Percentiles rank a stretch among this genome's conserved stretches.
Evolutionary conservation across 1,140 invertebrate species (phyloP).

Genomic region (Nomia melanderi): DNA sequence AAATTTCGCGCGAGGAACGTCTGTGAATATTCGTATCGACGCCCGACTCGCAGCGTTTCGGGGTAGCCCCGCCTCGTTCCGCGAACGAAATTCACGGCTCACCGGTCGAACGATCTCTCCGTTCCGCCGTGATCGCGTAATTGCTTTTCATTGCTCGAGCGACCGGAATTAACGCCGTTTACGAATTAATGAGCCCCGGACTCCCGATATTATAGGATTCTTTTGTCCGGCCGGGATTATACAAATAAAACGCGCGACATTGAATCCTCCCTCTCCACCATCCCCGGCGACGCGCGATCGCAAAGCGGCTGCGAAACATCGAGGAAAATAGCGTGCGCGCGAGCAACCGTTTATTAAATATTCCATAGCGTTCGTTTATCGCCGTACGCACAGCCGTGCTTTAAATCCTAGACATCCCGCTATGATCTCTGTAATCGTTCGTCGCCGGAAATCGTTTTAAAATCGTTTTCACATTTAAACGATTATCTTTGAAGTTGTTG

Average conservation of each 20-base stretch:
- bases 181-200: slow-evolving; percentile 14
- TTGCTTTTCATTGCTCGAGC: background rate
- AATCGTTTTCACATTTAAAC: too few relatives aligned
- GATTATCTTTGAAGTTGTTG: too few relatives aligned
- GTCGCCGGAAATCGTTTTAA: background rate
- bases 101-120: background rate
- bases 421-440: background rate
- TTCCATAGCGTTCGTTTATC: slow-evolving; percentile 14
- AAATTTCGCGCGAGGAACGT: background rate
- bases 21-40: background rate
- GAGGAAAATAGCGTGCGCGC: background rate
- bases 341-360: background rate
- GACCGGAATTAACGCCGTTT: slow-evolving; percentile 1
- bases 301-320: background rate
- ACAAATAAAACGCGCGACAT: background rate
- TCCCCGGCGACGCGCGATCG: too few relatives aligned
- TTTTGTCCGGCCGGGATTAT: background rate
- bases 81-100: slow-evolving; percentile 17
- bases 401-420: background rate
- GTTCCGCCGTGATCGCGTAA: background rate
- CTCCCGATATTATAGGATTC: background rate
- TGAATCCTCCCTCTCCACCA: background rate
- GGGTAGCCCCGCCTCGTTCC: too few relatives aligned
- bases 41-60: background rate
- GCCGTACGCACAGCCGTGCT: background rate